Conservation (phyloP, 2,888 invertebrate genomes). For the Ischnura elegans region DNA sequence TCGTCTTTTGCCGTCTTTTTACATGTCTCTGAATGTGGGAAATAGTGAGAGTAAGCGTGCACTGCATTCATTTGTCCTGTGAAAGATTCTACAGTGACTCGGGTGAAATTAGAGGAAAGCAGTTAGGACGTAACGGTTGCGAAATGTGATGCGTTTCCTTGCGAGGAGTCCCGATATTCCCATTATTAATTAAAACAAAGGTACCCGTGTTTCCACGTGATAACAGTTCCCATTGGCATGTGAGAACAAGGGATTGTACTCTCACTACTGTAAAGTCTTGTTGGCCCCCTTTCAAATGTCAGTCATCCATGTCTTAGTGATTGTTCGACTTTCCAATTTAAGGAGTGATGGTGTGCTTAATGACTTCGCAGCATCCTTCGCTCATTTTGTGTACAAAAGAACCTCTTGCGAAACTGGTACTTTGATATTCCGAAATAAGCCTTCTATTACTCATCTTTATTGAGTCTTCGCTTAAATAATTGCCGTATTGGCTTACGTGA, state of each 20-base stretch:
- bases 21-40: neutral
- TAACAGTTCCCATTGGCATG: constrained; percentile 1
- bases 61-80: neutral
- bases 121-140: neutral
- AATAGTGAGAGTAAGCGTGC: neutral
- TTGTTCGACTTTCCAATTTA: neutral
- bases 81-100: neutral
- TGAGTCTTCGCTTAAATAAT: too few relatives aligned
- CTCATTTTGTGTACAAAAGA: neutral
- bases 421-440: too few relatives aligned
- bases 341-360: neutral
- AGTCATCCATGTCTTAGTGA: neutral
- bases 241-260: neutral
- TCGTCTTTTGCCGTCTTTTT: neutral
- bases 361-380: neutral
- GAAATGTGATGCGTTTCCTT: neutral
- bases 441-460: too few relatives aligned
- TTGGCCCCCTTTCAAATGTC: neutral
- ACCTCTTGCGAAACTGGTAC: too few relatives aligned
- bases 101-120: neutral
- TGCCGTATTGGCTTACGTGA: too few relatives aligned
- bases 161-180: neutral
- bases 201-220: neutral
- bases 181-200: constrained; percentile 26
- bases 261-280: neutral